Evolutionary conservation across 2,888 invertebrate species (phyloP), one percentile per base, ranked within the genome.

Genomic region (Xestobium rufovillosum): DNA sequence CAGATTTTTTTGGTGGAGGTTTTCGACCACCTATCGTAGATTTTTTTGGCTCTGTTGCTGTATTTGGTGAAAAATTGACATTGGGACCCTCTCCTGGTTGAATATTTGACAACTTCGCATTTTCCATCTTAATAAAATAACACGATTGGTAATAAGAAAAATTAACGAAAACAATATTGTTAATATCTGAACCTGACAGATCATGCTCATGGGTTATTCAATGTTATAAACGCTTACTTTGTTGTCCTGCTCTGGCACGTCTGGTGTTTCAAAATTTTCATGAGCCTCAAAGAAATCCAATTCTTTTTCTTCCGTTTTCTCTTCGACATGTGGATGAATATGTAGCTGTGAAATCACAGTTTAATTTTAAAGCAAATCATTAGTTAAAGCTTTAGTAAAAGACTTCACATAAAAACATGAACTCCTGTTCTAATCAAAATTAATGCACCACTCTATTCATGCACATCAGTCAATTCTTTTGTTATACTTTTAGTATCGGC

Each of bases 251-350:
- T 40, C 36, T 23, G 48, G 44, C n/a, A 38, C 23, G 13, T 53
- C 49, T 27, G 44, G 41, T 12, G 42, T 29, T 14, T 45, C 32
- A 40, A 61, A 62, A 43, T 56, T 58, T 52, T 75, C 79, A 72
- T 79, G 83, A 66, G 88, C 85, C 39, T 83, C 81, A 69, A 95
- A 95, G 72, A 95, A 96, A 69, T 96, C 95, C 49, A 83, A 77
- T 68, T 90, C 88, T 47, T 75, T 77, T 53, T 83, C 83, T 52
- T 68, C 69, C 19, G 70, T 70, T 26, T 61, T 61, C 44, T 71
- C 70, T 51, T 81, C 81, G 32, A 64, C 64, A 11, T 72, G 65
- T 11, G 75, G 72, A 29, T 84, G 83, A 67, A 88, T 66, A 65
- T 84, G 81, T 43, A 88, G 65, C 87, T 87, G 66, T 34, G 56